Conservation (phyloP, 2,113 vertebrate genomes). For the Lontra canadensis region DNA sequence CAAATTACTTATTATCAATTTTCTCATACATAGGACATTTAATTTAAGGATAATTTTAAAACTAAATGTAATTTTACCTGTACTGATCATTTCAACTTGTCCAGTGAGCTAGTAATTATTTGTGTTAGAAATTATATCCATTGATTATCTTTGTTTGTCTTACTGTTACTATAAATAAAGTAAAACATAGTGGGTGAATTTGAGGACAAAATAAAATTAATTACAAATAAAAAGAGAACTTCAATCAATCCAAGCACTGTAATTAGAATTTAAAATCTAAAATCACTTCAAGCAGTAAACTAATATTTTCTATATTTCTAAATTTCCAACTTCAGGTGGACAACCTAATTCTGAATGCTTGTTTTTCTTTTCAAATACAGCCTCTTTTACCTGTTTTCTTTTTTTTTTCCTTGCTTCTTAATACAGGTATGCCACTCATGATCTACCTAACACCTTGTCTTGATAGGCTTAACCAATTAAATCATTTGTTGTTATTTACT, state of each 20-base stretch:
- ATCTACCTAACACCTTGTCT: not conserved
- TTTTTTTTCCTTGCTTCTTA: not conserved
- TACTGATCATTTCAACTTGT: not conserved
- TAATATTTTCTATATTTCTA: not conserved
- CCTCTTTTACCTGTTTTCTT: not conserved
- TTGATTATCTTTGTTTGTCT: not conserved
- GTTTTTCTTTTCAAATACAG: not conserved
- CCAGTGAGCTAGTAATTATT: not conserved
- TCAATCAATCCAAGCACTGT: not conserved
- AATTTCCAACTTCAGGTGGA: not conserved
- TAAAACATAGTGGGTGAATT: not conserved
- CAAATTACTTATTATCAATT: not conserved
- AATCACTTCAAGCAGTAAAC: not conserved
- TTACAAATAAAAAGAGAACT: not conserved
- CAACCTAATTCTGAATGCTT: not conserved
- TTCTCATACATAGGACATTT: not conserved
- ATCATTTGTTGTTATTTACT: not conserved
- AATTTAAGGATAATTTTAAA: not conserved
- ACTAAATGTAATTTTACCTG: not conserved
- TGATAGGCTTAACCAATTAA: not conserved
- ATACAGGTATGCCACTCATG: not conserved
- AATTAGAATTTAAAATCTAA: not conserved
- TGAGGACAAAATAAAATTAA: not conserved
- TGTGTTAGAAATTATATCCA: not conserved
- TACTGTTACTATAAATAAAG: not conserved